Evolutionary conservation across 2,797 vertebrate species (phyloP).

Genomic region (Nannoperca australis): DNA sequence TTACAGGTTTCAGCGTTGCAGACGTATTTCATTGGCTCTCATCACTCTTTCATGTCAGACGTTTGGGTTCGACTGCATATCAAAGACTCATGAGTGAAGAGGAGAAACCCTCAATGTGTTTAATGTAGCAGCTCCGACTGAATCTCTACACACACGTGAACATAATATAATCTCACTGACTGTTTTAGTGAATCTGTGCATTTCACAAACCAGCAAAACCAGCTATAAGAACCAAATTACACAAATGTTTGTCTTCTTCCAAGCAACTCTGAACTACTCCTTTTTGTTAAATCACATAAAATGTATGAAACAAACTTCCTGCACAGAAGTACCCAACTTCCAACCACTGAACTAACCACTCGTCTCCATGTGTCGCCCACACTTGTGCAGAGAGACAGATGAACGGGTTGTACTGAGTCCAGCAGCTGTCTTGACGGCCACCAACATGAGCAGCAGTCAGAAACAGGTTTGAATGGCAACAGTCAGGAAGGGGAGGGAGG

Average conservation of each 20-base stretch:
- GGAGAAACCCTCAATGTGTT: neutral
- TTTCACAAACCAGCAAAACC: neutral
- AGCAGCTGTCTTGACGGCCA: constrained; percentile 61
- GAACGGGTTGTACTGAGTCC: constrained; percentile 20
- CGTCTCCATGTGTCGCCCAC: constrained; percentile 59
- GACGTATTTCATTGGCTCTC: too few relatives aligned
- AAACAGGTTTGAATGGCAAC: constrained; percentile 38
- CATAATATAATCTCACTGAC: neutral
- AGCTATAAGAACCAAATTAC: neutral
- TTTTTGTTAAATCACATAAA: constrained; percentile 1
- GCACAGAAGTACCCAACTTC: neutral
- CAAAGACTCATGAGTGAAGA: neutral
- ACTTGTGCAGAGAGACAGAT: constrained; percentile 60
- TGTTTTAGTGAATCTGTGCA: neutral
- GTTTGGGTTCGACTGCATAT: too few relatives aligned
- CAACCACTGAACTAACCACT: neutral
- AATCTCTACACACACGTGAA: neutral
- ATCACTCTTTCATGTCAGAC: too few relatives aligned
- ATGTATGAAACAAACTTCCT: neutral
- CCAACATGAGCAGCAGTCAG: constrained; percentile 13
- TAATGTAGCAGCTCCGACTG: neutral
- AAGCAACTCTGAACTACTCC: neutral
- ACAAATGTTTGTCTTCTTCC: neutral
- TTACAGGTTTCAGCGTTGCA: neutral
- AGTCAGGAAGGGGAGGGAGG: neutral